Percentiles rank a stretch among this genome's conserved stretches.
These are phyloP conservation scores for Ormyrus nitidulus DNA, from an alignment of 2,888 invertebrate genomes.

Conservation along the genomic window DNA sequence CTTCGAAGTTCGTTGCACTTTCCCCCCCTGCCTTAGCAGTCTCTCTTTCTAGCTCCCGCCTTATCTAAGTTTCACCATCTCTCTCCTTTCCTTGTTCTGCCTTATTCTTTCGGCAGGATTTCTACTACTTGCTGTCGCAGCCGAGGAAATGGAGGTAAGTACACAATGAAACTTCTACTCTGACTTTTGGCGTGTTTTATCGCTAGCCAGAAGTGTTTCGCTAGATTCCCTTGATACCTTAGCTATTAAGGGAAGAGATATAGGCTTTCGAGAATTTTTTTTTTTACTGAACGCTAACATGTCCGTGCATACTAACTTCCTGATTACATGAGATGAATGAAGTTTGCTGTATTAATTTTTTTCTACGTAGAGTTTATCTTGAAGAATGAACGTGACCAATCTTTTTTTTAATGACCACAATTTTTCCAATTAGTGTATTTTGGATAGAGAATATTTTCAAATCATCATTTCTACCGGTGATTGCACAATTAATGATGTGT, in stretches of 20 bases:
- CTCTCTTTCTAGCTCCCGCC: background rate
- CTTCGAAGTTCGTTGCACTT: background rate
- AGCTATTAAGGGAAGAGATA: constrained; percentile 9
- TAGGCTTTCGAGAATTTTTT: background rate
- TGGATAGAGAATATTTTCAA: too few species aligned
- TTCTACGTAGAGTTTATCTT: too few species aligned
- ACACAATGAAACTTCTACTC: constrained; percentile 36
- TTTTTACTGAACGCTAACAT: too few species aligned
- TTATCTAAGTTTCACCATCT: constrained; percentile 15
- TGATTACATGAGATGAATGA: constrained; percentile 5
- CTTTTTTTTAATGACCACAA: too few species aligned
- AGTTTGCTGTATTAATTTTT: background rate
- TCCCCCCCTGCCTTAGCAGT: background rate
- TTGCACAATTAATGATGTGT: too few species aligned
- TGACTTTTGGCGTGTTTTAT: constrained; percentile 51
- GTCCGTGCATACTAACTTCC: constrained; percentile 1
- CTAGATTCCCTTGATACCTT: constrained; percentile 26
- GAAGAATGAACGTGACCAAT: too few species aligned
- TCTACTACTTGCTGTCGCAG: constrained; percentile 22
- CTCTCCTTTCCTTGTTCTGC: constrained; percentile 21
- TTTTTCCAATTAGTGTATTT: too few species aligned
- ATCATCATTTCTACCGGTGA: too few species aligned
- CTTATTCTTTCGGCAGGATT: constrained; percentile 32
- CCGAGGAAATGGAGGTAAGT: constrained; percentile 18
- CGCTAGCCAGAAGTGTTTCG: constrained; percentile 28